Base-by-base conservation (phyloP, 2,888 invertebrate species). In the Pristionchus mayeri region DNA sequence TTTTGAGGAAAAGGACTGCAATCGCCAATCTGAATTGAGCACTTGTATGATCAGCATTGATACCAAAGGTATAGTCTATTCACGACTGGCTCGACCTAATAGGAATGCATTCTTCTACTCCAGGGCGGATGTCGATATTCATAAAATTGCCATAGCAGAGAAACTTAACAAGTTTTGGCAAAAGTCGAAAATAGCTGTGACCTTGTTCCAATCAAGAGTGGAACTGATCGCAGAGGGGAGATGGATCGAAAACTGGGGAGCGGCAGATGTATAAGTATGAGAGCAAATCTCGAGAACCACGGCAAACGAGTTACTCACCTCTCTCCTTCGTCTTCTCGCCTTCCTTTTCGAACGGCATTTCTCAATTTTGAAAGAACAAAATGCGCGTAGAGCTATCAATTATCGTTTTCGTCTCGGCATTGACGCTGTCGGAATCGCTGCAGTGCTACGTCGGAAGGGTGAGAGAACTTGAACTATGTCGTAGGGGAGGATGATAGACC, bases 361-460 rank as follows among this genome's bases (percentile, higher is more conserved):
- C 63, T 63, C 63, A 18, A 63, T 60, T 44, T 44, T 44, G 44
- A 44, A 44, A 44, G 34, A 34, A 34, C 30, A 63, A 63, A 16
- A 63, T 63, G 63, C 34, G 63, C 30, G 27, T 18, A 6, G 63
- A 18, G 0, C 34, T 63, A 3, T 37, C 34, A 1, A 34, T 63
- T 21, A 3, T 63, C 18, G 34, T 34, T 21, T 18, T 63, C 63
- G 30, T 30, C 18, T 18, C 63, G 4, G 18, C 18, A 34, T 18
- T 63, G 1, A 7, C 34, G 0, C 24, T 44, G 40, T 13, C 80
- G 3, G 57, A 80, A 0, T 50, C 80, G 9, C 57, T 80, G 6
- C 80, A 80, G 21, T 80, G 80, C 40, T 57, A 80, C 40, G 80
- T 80, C 9, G 80, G 80, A 80, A 34, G 40, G 37, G 80, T 80